Evolutionary conservation across 2,113 vertebrate species (phyloP).

Genomic region (Martes martes): DNA sequence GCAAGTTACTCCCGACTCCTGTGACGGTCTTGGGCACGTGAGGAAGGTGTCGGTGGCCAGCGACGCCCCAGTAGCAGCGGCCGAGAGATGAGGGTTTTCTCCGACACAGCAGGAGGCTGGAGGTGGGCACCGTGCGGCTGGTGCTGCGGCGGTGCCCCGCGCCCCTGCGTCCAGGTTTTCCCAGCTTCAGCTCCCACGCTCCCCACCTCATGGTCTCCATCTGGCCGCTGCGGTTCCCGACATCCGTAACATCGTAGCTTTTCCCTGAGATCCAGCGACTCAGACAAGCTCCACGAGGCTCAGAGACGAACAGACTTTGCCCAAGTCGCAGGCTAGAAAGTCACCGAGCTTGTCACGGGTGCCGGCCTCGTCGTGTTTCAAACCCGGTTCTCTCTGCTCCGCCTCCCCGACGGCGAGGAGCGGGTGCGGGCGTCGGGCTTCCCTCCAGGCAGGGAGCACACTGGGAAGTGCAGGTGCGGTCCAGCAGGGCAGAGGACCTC

Average conservation of each 20-base stretch:
- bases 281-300: not conserved
- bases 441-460: too few species aligned
- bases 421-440: rapidly evolving
- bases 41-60: rapidly evolving
- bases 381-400: not conserved
- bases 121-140: rapidly evolving
- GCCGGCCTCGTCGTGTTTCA: not conserved
- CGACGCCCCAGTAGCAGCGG: rapidly evolving
- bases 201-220: not conserved
- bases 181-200: rapidly evolving
- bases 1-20: not conserved
- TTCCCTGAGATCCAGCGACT: not conserved
- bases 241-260: not conserved
- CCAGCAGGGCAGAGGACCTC: not conserved
- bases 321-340: not conserved
- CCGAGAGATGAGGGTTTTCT: rapidly evolving
- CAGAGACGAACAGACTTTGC: not conserved
- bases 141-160: rapidly evolving
- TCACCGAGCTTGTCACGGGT: too few species aligned
- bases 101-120: rapidly evolving
- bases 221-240: not conserved
- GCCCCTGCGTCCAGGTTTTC: too few species aligned
- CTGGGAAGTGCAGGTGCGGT: not conserved
- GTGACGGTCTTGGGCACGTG: rapidly evolving
- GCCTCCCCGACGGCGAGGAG: not conserved